Evolutionary conservation across 2,113 vertebrate genomes (phyloP).

Genomic region (Cyrtonyx montezumae): DNA sequence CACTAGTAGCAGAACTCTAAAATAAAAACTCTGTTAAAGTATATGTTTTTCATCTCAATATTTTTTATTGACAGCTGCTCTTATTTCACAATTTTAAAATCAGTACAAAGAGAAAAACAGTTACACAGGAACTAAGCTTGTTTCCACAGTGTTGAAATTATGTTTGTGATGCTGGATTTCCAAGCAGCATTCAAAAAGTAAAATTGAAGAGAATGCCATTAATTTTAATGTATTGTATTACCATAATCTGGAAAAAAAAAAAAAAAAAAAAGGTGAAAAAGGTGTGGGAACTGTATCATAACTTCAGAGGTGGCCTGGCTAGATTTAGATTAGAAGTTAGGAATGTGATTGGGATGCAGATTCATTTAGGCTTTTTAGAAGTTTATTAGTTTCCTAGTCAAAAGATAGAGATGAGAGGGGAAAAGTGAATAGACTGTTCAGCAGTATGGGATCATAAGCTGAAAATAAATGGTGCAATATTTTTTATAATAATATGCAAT

Average conservation of each 20-base stretch:
- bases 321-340: neutral
- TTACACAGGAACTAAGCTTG: neutral
- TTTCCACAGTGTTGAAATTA: neutral
- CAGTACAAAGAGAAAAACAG: neutral
- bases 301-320: neutral
- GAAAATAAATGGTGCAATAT: neutral
- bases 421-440: neutral
- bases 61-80: neutral
- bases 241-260: neutral
- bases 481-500: neutral
- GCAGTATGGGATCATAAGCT: neutral
- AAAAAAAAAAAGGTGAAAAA: neutral
- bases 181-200: neutral
- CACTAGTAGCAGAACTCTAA: neutral
- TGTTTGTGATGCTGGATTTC: neutral
- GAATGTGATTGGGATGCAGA: neutral
- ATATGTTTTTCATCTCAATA: neutral
- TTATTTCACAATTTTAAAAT: constrained; percentile 26
- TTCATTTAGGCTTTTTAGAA: neutral
- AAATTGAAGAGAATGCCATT: neutral
- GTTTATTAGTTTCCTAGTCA: neutral
- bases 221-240: neutral
- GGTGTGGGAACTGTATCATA: neutral
- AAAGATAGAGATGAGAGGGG: neutral
- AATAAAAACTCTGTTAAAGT: neutral